Evolutionary conservation across 2,888 invertebrate genomes (phyloP), one percentile per base, ranked within the genome.

Genomic region (Achlya flavicornis): DNA sequence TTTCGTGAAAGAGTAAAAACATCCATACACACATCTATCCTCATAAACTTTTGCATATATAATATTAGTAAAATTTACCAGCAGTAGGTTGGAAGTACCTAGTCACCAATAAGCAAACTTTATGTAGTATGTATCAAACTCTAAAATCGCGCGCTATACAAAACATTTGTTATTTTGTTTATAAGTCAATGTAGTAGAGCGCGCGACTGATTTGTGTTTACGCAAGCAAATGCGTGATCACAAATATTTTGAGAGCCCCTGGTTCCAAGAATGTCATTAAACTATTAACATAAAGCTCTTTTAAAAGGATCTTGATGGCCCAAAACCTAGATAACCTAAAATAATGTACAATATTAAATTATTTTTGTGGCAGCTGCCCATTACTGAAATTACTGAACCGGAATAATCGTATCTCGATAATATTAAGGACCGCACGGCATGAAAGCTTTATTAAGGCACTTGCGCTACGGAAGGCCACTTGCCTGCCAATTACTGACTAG

Each of bases 381-480:
- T 60, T 60, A 60, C 41, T 60, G 41, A 60, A 41, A 41, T 41
- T 41, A 60, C 41, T 12, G 60, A 41, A 60, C 41, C 60, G 60
- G 60, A 41, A 60, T 60, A 14, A 19, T 60, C 19, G 60, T 60
- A 26, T 60, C 60, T 60, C 60, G 60, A 60, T 60, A 60, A 60
- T 41, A 41, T 41, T 60, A 60, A 60, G 59, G 16, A 35, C 53
- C 16, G n/a, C 60, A 41, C 19, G 41, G 41, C 60, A 41, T 41
- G 60, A 41, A 60, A 41, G 26, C 41, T 43, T 59, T 60, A 16
- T 59, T 41, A 41, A 19, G 19, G 19, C 7, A 58, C 14, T 58
- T 19, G 53, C 16, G 53, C 19, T 53, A 53, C 3, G 53, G 19
- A 53, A 53, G 53, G 53, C 53, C 53, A 53, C 19, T 16, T 19